A percentile compares a stretch with the other conserved stretches of the same genome.
Conservation (phyloP, 2,888 invertebrate species). For the Mycalesis mineus region DNA sequence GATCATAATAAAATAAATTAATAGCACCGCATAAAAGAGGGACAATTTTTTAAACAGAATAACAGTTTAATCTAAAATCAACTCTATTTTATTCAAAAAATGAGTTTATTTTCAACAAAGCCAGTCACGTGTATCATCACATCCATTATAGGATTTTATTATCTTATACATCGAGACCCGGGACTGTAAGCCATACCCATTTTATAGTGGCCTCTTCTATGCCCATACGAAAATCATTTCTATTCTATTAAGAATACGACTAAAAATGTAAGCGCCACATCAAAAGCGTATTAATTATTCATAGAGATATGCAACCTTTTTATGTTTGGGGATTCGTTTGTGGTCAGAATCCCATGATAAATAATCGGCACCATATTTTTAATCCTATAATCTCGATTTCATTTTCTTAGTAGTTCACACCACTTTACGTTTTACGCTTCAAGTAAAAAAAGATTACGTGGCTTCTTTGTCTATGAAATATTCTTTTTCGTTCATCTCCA, state of each 20-base stretch:
- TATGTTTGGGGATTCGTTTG: slow-evolving; percentile 59
- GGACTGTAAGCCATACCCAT: slow-evolving; percentile 53
- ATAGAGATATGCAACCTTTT: slow-evolving; percentile 57
- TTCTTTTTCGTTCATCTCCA: background rate
- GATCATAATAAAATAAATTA: slow-evolving; percentile 3
- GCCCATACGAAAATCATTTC: slow-evolving; percentile 44
- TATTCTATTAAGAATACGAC: slow-evolving; percentile 44
- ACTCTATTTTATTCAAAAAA: background rate
- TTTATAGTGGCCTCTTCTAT: slow-evolving; percentile 29
- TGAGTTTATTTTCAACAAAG: slow-evolving; percentile 26
- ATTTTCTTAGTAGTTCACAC: background rate
- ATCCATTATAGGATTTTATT: slow-evolving; percentile 71
- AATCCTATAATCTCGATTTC: slow-evolving; percentile 13
- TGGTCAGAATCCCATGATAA: slow-evolving; percentile 46
- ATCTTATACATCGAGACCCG: slow-evolving; percentile 60
- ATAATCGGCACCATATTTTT: slow-evolving; percentile 28
- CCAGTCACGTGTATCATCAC: slow-evolving; percentile 56
- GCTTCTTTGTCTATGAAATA: background rate
- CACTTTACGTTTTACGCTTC: background rate
- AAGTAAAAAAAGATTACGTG: background rate
- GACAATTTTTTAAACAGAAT: background rate
- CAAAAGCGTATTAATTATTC: slow-evolving; percentile 53
- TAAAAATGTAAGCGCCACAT: slow-evolving; percentile 37
- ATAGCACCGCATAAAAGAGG: slow-evolving; percentile 5
- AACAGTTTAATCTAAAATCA: background rate